Conservation (phyloP, 2,888 invertebrate genomes). For the Augiades crinisus region DNA sequence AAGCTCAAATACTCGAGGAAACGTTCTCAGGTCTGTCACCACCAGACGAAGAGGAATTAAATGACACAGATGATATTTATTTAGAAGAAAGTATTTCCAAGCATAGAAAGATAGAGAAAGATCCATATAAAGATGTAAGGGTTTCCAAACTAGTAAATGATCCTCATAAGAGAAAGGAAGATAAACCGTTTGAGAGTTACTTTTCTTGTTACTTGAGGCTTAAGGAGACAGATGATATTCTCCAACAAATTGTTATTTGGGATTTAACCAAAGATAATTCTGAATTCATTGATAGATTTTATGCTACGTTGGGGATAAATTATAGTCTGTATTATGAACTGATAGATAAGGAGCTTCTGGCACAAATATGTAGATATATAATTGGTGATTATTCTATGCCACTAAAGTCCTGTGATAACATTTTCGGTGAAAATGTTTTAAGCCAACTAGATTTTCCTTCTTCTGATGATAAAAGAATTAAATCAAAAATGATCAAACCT, state of each 20-base stretch:
- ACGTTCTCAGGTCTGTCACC: conserved; percentile 76
- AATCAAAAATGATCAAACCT: conserved; percentile 61
- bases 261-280: conserved; percentile 64
- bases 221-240: conserved; percentile 62
- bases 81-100: conserved; percentile 63
- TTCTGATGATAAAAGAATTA: conserved; percentile 58
- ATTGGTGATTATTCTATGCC: conserved; percentile 64
- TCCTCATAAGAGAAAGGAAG: conserved; percentile 60
- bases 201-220: conserved; percentile 81
- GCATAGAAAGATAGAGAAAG: conserved; percentile 59
- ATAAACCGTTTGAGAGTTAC: conserved; percentile 72
- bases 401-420: conserved; percentile 49
- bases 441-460: conserved; percentile 56
- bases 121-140: conserved; percentile 56
- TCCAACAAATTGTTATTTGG: conserved; percentile 65
- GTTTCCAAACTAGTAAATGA: conserved; percentile 77
- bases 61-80: conserved; percentile 64
- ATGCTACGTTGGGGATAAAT: conserved; percentile 79
- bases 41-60: conserved; percentile 57
- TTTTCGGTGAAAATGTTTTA: conserved; percentile 67
- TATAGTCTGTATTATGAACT: conserved; percentile 81
- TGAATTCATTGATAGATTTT: conserved; percentile 80
- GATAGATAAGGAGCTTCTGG: conserved; percentile 78
- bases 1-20: conserved; percentile 82
- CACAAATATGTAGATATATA: conserved; percentile 70